phyloP scores from a whole-genome alignment of 2,797 vertebrate species.

The Hippocampus kuda region DNA sequence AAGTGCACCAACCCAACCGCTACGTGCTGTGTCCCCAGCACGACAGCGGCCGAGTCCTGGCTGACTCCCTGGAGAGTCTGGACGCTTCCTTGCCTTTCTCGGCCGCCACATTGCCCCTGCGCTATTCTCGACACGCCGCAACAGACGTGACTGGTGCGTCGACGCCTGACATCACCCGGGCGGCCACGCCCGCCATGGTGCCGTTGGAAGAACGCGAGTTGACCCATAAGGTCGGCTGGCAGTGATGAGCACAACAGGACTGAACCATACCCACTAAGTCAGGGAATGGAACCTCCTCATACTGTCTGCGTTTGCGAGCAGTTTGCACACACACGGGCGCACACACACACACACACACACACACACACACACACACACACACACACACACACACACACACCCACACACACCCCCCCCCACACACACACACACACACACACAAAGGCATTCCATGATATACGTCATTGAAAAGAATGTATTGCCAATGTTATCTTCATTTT shows the following conservation, averaged over 20 bases:
- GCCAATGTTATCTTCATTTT: too few relatives aligned
- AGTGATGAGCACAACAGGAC: constrained; percentile 41
- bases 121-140: constrained; percentile 49
- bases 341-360: too few relatives aligned
- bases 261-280: not conserved
- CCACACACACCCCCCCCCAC: constrained; percentile 17
- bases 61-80: constrained; percentile 68
- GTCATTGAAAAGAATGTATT: not conserved
- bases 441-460: not conserved
- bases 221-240: constrained; percentile 54
- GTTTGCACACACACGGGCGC: constrained; percentile 34
- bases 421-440: not conserved
- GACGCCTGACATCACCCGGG: constrained; percentile 40
- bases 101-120: constrained; percentile 54
- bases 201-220: constrained; percentile 47
- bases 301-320: constrained; percentile 10
- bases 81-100: constrained; percentile 56
- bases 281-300: not conserved
- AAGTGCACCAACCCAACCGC: constrained; percentile 74
- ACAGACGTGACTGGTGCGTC: constrained; percentile 53
- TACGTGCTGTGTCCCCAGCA: constrained; percentile 83
- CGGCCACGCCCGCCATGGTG: constrained; percentile 39
- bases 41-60: constrained; percentile 61
- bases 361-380: constrained; percentile 25
- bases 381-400: too few relatives aligned